Conservation (phyloP, 2,797 vertebrate genomes). For the Acanthornis magna region DNA sequence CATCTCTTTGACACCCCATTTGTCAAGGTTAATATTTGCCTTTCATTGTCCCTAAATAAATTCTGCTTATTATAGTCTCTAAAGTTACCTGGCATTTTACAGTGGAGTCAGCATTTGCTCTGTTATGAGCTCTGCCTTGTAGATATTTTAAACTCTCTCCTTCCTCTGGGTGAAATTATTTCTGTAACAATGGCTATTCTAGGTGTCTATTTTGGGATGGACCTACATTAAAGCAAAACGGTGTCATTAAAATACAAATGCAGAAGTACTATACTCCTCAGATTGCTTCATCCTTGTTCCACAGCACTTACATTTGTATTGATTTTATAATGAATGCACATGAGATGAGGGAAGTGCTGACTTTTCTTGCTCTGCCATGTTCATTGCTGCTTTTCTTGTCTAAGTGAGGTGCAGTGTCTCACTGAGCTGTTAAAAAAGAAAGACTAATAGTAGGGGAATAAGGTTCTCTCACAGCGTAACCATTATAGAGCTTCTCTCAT, state of each 20-base stretch:
- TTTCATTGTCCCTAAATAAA: background rate
- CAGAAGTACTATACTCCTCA: background rate
- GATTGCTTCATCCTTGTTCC: background rate
- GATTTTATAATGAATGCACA: constrained; percentile 29
- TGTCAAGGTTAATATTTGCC: background rate
- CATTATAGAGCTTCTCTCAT: background rate
- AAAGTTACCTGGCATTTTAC: background rate
- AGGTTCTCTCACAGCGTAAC: background rate
- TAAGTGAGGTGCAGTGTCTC: background rate
- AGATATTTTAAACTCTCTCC: background rate
- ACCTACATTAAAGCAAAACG: background rate
- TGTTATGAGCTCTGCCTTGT: background rate
- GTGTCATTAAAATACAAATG: background rate
- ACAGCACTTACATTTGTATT: background rate
- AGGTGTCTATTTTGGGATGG: background rate
- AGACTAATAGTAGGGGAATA: background rate
- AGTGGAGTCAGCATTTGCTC: background rate
- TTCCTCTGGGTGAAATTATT: background rate
- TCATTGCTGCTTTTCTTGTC: background rate
- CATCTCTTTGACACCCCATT: background rate
- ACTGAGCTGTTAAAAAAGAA: background rate
- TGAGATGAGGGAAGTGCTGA: background rate
- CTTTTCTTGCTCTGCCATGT: background rate
- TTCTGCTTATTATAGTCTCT: background rate
- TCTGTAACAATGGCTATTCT: background rate